Evolutionary conservation across 2,113 vertebrate species (phyloP).

Genomic region (Fregata magnificens): DNA sequence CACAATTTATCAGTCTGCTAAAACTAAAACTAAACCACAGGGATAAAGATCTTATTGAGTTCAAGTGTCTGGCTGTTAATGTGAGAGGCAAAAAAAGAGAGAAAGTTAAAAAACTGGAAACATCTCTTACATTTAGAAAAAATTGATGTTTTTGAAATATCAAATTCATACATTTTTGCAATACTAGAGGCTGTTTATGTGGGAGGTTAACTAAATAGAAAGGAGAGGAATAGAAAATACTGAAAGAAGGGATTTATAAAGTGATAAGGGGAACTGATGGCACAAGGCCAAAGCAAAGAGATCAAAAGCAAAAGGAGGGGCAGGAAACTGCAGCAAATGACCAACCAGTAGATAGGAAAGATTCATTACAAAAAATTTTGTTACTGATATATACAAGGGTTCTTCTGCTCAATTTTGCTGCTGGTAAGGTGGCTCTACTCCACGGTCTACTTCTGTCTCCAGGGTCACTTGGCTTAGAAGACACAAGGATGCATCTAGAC

Average conservation of each 20-base stretch:
- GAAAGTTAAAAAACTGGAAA: background rate
- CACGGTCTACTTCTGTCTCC: background rate
- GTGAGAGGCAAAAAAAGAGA: background rate
- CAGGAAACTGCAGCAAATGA: background rate
- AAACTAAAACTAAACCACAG: background rate
- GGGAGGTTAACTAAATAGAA: background rate
- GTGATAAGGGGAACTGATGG: background rate
- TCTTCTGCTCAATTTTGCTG: background rate
- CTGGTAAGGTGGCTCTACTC: background rate
- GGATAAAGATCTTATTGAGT: background rate
- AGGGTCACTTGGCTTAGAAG: background rate
- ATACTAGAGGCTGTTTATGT: background rate
- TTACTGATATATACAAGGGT: accelerated
- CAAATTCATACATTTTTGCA: background rate
- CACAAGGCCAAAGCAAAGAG: background rate
- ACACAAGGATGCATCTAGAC: no score
- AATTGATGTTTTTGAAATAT: accelerated
- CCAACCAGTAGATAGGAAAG: background rate
- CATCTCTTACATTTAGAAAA: background rate
- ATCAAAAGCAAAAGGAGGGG: background rate
- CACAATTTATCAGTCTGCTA: background rate
- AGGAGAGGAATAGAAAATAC: background rate
- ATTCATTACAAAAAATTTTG: background rate
- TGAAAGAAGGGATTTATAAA: background rate
- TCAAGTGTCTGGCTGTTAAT: background rate